These are phyloP conservation scores for Lacerta viridis DNA, from an alignment of 2,797 vertebrate genomes.

Conservation along the genomic window DNA sequence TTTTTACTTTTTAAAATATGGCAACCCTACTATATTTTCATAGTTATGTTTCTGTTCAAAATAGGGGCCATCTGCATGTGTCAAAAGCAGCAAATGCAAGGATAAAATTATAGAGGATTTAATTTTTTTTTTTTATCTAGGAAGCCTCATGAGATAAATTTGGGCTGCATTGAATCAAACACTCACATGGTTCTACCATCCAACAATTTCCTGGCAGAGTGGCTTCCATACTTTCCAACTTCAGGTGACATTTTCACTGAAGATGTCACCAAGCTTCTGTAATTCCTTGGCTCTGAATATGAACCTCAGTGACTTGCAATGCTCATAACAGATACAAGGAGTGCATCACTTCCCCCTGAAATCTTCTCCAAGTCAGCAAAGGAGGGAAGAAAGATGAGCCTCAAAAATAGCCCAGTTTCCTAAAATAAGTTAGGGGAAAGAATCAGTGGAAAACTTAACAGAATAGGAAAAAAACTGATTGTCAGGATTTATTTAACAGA, in stretches of 20 bases:
- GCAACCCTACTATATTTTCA: fast-evolving
- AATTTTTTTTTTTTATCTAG: not conserved
- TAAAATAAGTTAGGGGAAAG: too few relatives aligned
- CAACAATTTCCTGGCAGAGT: not conserved
- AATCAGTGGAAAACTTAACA: too few relatives aligned
- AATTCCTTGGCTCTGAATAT: not conserved
- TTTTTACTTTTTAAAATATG: too few relatives aligned
- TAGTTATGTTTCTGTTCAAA: not conserved
- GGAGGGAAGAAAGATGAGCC: not conserved
- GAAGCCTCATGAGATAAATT: slow-evolving; percentile 1
- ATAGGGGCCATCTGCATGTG: not conserved
- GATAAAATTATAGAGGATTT: not conserved
- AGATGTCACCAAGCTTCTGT: not conserved
- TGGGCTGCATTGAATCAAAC: not conserved
- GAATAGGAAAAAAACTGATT: too few relatives aligned
- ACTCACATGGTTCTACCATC: not conserved
- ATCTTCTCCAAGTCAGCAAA: not conserved
- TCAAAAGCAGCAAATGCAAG: slow-evolving; percentile 4
- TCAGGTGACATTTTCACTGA: not conserved
- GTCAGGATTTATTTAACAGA: too few relatives aligned
- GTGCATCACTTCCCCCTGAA: not conserved
- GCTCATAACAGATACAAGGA: not conserved
- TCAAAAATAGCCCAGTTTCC: too few relatives aligned
- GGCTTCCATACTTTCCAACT: not conserved
- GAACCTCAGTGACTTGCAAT: not conserved